A percentile compares a stretch with the other conserved stretches of the same genome.
These are phyloP conservation scores for Seira ritae DNA, from an alignment of 2,888 invertebrate genomes.

Conservation along the genomic window DNA sequence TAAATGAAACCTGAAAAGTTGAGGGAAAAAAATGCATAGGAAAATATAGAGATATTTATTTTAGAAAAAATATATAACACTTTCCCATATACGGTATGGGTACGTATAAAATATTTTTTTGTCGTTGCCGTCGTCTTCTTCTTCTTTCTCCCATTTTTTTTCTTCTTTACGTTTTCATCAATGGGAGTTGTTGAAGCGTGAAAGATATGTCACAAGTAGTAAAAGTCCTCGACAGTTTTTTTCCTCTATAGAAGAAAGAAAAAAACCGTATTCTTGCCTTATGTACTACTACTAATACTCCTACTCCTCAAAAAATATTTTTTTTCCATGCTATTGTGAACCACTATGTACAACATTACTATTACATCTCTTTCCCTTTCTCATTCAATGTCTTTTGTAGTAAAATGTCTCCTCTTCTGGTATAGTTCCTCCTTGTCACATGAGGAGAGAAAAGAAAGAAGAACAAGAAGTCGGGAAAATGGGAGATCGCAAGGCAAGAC, in stretches of 20 bases:
- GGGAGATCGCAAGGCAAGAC: not conserved
- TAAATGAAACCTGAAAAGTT: no score
- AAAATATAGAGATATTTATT: no score
- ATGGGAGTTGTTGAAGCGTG: slow-evolving; percentile 67
- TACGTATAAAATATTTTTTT: no score
- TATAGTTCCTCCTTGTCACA: not conserved
- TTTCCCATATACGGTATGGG: no score
- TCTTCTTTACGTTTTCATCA: slow-evolving; percentile 60
- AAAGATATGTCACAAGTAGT: slow-evolving; percentile 66
- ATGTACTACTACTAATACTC: slow-evolving; percentile 6
- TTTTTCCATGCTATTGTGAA: not conserved
- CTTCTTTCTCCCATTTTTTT: slow-evolving; percentile 39
- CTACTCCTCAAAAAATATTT: not conserved
- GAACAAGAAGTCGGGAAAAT: not conserved
- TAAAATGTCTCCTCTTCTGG: not conserved
- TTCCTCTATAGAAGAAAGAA: slow-evolving; percentile 32
- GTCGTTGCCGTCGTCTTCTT: slow-evolving; percentile 9
- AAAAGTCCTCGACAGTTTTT: slow-evolving; percentile 66
- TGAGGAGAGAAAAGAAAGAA: not conserved
- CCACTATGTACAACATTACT: not conserved
- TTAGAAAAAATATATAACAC: no score
- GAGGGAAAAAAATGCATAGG: no score
- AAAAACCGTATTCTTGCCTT: slow-evolving; percentile 56
- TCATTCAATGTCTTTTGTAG: not conserved
- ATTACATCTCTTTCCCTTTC: slow-evolving; percentile 5